Conservation (phyloP, 2,888 invertebrate genomes). For the Leptinotarsa juncta region DNA sequence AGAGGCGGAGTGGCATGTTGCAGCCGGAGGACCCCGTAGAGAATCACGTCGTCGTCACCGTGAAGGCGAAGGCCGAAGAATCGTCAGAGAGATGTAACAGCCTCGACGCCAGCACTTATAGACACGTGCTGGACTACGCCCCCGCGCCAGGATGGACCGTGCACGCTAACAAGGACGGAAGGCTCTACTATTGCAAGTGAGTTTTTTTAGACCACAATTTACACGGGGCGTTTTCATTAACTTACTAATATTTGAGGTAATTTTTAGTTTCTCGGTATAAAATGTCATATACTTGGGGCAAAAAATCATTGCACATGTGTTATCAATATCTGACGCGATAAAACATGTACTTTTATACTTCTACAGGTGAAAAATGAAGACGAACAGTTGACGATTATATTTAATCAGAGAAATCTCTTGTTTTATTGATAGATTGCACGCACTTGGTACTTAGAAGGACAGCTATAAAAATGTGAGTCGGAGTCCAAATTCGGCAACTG, state of each 20-base stretch:
- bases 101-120: constrained; percentile 31
- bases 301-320: too few species aligned
- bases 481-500: too few species aligned
- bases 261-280: background rate
- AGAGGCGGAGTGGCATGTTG: constrained; percentile 1
- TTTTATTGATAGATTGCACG: too few species aligned
- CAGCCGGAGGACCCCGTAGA: constrained; percentile 2
- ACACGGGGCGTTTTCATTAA: too few species aligned
- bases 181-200: constrained; percentile 90
- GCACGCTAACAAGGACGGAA: constrained; percentile 82
- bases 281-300: too few species aligned
- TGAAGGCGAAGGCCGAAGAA: background rate
- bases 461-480: too few species aligned
- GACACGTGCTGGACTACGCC: constrained; percentile 66
- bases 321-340: too few species aligned
- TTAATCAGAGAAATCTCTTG: too few species aligned
- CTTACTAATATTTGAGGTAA: background rate
- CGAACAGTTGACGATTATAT: too few species aligned
- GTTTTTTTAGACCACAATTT: constrained; percentile 25
- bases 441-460: too few species aligned
- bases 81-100: constrained; percentile 2
- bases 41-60: background rate
- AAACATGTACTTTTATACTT: too few species aligned
- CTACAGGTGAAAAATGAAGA: too few species aligned
- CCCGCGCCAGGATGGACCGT: constrained; percentile 78